A percentile compares a stretch with the other conserved stretches of the same genome.
Evolutionary conservation across 1,140 invertebrate genomes (phyloP).

Genomic region (Orchesella cincta): DNA sequence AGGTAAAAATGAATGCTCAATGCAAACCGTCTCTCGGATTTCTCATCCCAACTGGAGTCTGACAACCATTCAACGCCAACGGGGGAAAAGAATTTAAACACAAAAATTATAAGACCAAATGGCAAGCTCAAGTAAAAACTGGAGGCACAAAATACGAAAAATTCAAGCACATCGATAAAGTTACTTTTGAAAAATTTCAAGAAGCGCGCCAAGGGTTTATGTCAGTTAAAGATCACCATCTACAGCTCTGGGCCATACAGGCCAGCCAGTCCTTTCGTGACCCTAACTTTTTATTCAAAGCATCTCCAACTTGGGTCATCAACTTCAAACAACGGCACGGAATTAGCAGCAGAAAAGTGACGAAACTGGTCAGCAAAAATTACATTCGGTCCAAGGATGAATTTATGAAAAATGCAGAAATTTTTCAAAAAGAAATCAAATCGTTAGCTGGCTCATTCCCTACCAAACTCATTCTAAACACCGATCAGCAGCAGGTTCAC

Average conservation of each 20-base stretch:
- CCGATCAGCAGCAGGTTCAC: constrained; percentile 31
- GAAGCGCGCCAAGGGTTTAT: neutral
- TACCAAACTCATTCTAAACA: constrained; percentile 18
- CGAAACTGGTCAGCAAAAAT: neutral
- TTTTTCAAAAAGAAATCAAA: neutral
- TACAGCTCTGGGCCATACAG: neutral
- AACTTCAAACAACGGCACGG: neutral
- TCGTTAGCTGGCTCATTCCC: neutral
- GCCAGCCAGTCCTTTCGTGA: neutral
- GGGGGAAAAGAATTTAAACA: neutral
- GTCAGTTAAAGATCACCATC: neutral
- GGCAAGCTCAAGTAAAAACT: constrained; percentile 10
- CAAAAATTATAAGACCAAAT: neutral
- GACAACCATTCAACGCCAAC: neutral
- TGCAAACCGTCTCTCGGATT: too few relatives aligned
- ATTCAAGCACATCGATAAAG: neutral
- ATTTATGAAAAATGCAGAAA: neutral
- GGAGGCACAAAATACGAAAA: constrained; percentile 9
- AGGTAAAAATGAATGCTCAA: too few relatives aligned
- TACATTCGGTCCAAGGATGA: neutral
- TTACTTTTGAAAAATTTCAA: neutral
- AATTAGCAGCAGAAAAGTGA: neutral
- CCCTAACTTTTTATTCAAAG: neutral
- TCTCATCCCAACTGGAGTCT: neutral
- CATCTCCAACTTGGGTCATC: neutral